A percentile compares a stretch with the other conserved stretches of the same genome.
phyloP scores from a whole-genome alignment of 2,888 invertebrate species.

The Empis livida region DNA sequence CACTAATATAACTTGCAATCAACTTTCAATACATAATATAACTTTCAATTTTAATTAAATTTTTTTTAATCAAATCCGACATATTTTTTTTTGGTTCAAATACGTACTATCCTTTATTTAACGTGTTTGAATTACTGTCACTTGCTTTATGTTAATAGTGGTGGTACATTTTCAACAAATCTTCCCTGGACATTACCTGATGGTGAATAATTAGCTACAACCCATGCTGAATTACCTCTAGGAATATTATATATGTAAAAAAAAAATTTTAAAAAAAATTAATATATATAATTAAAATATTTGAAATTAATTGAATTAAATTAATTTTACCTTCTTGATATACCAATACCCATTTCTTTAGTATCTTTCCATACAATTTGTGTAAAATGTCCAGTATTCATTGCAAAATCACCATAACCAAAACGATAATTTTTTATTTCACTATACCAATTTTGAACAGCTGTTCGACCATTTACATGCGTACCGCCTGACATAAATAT shows the following conservation, averaged over 20 bases:
- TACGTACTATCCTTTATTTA: no score
- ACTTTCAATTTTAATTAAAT: no score
- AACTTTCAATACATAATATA: no score
- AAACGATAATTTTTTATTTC: constrained; percentile 60
- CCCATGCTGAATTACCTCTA: constrained; percentile 24
- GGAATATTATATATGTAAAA: no score
- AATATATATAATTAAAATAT: no score
- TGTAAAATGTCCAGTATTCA: constrained; percentile 69
- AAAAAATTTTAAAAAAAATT: no score
- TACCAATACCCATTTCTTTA: constrained; percentile 62
- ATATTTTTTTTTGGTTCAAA: no score
- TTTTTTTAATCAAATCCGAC: no score
- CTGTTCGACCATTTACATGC: constrained; percentile 49
- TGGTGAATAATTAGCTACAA: constrained; percentile 76
- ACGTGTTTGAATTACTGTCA: no score
- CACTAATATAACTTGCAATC: no score
- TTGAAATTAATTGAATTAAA: no score
- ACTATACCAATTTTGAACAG: constrained; percentile 69
- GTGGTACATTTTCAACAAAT: constrained; percentile 46
- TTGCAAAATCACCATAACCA: constrained; percentile 21
- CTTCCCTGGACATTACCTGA: constrained; percentile 72
- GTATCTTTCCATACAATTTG: constrained; percentile 73
- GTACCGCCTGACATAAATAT: constrained; percentile 67
- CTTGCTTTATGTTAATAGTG: no score
- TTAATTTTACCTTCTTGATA: constrained; percentile 34